These are phyloP conservation scores for Eustalomyia histrio DNA, from an alignment of 2,888 invertebrate genomes.

Conservation along the genomic window DNA sequence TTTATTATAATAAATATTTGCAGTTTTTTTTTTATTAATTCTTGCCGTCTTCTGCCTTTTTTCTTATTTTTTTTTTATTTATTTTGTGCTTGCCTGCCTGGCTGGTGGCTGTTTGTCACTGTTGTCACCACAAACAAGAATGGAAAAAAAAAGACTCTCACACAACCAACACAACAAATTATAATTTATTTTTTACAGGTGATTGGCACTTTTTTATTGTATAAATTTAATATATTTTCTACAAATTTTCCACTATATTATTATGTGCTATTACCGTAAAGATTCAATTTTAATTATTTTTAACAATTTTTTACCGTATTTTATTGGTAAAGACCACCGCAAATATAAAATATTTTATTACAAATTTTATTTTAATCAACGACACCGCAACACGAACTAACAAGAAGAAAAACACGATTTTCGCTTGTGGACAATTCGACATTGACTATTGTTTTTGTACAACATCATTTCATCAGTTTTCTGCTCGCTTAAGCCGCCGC, in stretches of 20 bases:
- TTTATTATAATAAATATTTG: constrained; percentile 13
- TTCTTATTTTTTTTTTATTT: constrained; percentile 12
- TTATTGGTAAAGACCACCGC: neutral
- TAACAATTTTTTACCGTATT: neutral
- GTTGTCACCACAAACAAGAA: constrained; percentile 48
- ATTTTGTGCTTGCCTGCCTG: constrained; percentile 33
- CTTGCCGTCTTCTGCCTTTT: constrained; percentile 26
- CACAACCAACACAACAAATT: constrained; percentile 14
- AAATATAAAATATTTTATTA: neutral
- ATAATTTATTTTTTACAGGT: constrained; percentile 50
- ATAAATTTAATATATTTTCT: constrained; percentile 2
- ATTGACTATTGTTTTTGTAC: constrained; percentile 60
- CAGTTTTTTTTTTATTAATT: constrained; percentile 24
- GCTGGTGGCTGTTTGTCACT: constrained; percentile 31
- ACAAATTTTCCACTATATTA: constrained; percentile 6
- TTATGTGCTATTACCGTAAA: constrained; percentile 6
- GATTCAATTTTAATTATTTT: constrained; percentile 3
- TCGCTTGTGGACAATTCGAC: constrained; percentile 62
- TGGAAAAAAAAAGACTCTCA: constrained; percentile 1
- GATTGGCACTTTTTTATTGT: constrained; percentile 39
- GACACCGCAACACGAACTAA: neutral
- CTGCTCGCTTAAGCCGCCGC: too few relatives aligned
- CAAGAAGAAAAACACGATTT: constrained; percentile 49
- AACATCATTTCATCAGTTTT: too few relatives aligned
- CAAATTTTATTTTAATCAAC: constrained; percentile 13